phyloP scores from a whole-genome alignment of 2,888 invertebrate genomes.

The Tineola bisselliella region DNA sequence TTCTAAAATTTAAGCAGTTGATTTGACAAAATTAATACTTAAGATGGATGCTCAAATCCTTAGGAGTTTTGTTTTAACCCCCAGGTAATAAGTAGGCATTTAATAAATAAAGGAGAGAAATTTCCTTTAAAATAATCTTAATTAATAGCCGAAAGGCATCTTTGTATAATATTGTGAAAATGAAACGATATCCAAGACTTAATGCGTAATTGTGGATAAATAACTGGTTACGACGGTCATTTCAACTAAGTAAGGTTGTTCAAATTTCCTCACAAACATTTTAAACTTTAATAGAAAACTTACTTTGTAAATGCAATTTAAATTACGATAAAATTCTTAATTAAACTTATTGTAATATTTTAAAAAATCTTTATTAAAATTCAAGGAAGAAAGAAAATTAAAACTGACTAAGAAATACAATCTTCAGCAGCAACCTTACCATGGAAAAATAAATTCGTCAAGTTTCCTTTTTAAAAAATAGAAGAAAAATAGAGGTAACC shows the following conservation, averaged over 20 bases:
- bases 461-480: not conserved
- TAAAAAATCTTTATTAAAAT: not conserved
- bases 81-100: conserved; percentile 9
- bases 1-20: not conserved
- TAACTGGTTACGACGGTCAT: not conserved
- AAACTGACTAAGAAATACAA: not conserved
- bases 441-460: conserved; percentile 1
- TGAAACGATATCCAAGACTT: not conserved
- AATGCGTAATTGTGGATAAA: not conserved
- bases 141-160: conserved; percentile 9
- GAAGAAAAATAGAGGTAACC: not conserved
- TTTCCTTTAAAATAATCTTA: conserved; percentile 7
- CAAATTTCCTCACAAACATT: not conserved
- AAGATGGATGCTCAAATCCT: not conserved
- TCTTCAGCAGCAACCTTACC: not conserved
- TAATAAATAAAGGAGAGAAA: conserved; percentile 9
- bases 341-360: not conserved
- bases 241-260: not conserved
- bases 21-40: conserved; percentile 6
- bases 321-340: not conserved
- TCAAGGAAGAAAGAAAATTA: not conserved
- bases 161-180: not conserved
- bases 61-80: conserved; percentile 3
- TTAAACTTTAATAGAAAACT: not conserved
- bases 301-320: not conserved